Base-by-base conservation (phyloP, 35 echinoderm and acorn worm genomes). In the Lytechinus pictus region DNA sequence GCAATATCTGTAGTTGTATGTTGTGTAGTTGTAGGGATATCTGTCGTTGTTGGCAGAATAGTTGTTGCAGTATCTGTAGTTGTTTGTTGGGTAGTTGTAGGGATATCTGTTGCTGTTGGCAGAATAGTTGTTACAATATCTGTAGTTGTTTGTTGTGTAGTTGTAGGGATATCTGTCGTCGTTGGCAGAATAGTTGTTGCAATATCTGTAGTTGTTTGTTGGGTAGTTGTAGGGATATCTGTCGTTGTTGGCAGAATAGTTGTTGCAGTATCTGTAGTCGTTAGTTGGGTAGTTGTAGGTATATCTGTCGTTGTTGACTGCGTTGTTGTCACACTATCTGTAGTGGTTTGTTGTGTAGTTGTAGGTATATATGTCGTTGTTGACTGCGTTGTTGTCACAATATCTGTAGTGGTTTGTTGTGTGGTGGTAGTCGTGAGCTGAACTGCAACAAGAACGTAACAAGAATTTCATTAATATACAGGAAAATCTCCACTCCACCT, bases 371-470 rank as follows among this genome's bases (percentile, higher is more conserved):
- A 0, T 92, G 90, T 92, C 8, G 53, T 21, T 52, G 8, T 21
- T 16, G 91, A 8, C 3, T 9, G 52, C 14, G 91, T 92, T 29
- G 91, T 92, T 92, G 91, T 24, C 3, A 9, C 29, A 44, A 0
- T 44, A 10, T 27, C 7, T 1, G 91, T 92, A 24, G 91, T 92
- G 4, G 52, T 92, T 53, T 92, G 29, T 92, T 92, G 92, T 93
- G 92, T 57, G 12, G 92, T 93, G 55, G 92, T 93, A 53, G 92
- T 57, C 57, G 92, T 93, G 27, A 27, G 66, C 8, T 16, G 66
- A 16, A 1, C 66, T 79, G 66, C 66, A n/a, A 79, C 19, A 79
- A 27, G 33, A n/a, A 79, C 21, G 7, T 79, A 21, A 58, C 56
- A 58, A 58, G 56, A 58, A 44, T 44, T 44, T 44, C 33, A 44